Evolutionary conservation across 2,797 vertebrate genomes (phyloP), one percentile per base, ranked within the genome.

Genomic region (Microhierax caerulescens): DNA sequence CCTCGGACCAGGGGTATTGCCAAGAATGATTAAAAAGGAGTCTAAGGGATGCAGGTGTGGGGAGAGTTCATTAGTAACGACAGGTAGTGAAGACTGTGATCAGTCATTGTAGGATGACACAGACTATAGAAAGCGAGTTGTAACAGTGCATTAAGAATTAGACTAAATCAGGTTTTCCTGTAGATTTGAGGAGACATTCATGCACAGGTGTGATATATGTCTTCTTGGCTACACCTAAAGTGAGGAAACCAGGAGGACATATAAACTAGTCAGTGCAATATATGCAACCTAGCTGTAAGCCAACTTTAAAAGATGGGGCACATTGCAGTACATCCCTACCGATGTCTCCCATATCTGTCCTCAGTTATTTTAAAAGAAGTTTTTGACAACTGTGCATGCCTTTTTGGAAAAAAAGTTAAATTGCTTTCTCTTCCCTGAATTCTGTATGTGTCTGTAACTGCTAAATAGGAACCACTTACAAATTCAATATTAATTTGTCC

Each of bases 301-400:
- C 8, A 45, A 0, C 11, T 37, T 8, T 20, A 86, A 60, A 53
- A 36, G 25, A 39, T 53, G 54, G 6, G 10, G 6, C 21, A 5
- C 2, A 0, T 39, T 69, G n/a, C 8, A 41, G 5, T 11, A 2
- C 16, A 13, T 10, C 5, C 23, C 15, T 41, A 32, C 4, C 0
- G 0, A 34, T 24, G 6, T 81, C n/a, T 65, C 9, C 11, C 5
- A 64, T 18, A 59, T 54, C 5, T 18, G 14, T 54, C 19, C 32
- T 18, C 9, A 41, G 23, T 18, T 74, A 48, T 34, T 68, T 74
- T 74, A 69, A 53, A 64, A 30, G 9, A n/a, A n/a, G 8, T 14
- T 79, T 73, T 78, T 61, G 11, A 73, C 12, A 39, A 57, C n/a
- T 51, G n/a, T 51, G 43, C 5, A 64, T 34, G 9, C 5, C 7